phyloP scores from a whole-genome alignment of 2,113 vertebrate species.

The Hystrix cristata region DNA sequence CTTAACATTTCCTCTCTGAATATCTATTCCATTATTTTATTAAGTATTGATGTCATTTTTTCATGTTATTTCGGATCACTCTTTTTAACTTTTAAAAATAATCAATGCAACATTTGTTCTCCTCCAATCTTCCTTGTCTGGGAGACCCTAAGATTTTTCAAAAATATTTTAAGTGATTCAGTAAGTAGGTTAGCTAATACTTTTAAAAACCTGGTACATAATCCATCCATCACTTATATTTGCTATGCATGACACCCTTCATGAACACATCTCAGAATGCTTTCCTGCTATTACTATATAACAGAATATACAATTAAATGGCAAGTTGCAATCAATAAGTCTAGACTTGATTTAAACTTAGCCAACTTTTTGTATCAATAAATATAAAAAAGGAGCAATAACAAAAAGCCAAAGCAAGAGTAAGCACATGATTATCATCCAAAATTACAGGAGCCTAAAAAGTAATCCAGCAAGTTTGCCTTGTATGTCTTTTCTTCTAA shows the following conservation, averaged over 20 bases:
- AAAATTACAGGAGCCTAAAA: slow-evolving; percentile 2
- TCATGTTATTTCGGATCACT: slow-evolving; percentile 72
- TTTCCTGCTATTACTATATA: slow-evolving; percentile 76
- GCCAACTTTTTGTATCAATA: slow-evolving; percentile 78
- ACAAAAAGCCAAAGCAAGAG: slow-evolving; percentile 67
- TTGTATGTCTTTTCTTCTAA: background rate
- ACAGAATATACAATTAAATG: slow-evolving; percentile 81
- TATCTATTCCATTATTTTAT: slow-evolving; percentile 82
- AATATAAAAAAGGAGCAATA: slow-evolving; percentile 60
- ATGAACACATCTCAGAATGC: slow-evolving; percentile 82
- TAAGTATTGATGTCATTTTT: slow-evolving; percentile 82
- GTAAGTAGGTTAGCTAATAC: slow-evolving; percentile 78
- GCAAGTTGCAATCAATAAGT: slow-evolving; percentile 83
- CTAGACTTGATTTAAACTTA: slow-evolving; percentile 84
- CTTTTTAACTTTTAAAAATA: slow-evolving; percentile 80
- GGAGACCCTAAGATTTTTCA: slow-evolving; percentile 65
- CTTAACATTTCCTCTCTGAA: slow-evolving; percentile 80
- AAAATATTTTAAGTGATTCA: slow-evolving; percentile 79
- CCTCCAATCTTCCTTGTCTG: slow-evolving; percentile 68
- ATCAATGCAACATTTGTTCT: slow-evolving; percentile 79
- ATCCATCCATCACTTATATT: slow-evolving; percentile 82
- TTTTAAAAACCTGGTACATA: slow-evolving; percentile 72
- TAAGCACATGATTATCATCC: slow-evolving; percentile 48
- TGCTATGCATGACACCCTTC: slow-evolving; percentile 81
- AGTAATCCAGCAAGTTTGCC: background rate